phyloP scores from a whole-genome alignment of 2,113 vertebrate genomes.

The Acrocephalus kingi region DNA sequence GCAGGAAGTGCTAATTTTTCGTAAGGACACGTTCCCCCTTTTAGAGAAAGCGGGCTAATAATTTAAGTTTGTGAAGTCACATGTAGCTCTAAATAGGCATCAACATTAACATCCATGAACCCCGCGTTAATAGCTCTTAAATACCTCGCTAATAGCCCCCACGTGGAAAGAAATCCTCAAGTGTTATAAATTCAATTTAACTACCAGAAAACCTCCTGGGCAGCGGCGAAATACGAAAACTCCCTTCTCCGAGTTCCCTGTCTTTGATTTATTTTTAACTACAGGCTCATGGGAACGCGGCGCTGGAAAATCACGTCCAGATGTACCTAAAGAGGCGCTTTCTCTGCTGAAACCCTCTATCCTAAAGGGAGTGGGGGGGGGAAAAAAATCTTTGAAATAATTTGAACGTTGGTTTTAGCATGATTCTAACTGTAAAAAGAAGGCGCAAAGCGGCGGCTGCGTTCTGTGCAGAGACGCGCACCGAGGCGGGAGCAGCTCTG shows the following conservation, averaged over 20 bases:
- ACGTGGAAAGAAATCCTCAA: constrained; percentile 22
- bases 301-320: constrained; percentile 8
- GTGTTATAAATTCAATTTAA: constrained; percentile 36
- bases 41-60: background rate
- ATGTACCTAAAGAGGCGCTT: background rate
- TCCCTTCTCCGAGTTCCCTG: background rate
- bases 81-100: background rate
- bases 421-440: background rate
- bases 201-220: background rate
- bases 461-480: background rate
- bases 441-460: fast-evolving
- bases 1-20: background rate
- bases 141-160: background rate
- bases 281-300: background rate
- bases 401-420: background rate
- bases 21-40: fast-evolving
- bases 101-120: background rate
- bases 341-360: background rate
- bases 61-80: background rate
- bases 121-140: background rate
- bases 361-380: background rate
- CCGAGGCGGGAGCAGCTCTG: background rate
- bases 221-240: background rate
- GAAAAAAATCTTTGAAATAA: background rate
- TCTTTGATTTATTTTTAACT: constrained; percentile 54